Evolutionary conservation across 2,888 invertebrate genomes (phyloP), one percentile per base, ranked within the genome.

Genomic region (Eupeodes luniger): DNA sequence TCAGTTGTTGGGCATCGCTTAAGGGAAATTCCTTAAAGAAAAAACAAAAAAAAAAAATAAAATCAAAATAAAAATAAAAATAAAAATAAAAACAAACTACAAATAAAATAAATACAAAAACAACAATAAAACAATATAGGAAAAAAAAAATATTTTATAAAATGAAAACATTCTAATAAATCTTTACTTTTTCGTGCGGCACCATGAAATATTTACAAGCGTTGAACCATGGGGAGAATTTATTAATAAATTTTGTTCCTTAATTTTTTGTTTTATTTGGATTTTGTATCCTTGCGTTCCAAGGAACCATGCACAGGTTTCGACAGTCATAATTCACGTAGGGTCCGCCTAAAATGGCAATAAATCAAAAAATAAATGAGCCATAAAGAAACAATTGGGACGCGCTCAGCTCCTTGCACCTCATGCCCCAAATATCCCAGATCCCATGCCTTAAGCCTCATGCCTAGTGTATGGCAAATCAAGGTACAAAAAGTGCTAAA

Each of bases 341-440:
- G 72, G 84, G 87, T 87, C 87, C 87, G 80, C 87, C 84, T 87
- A 87, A 84, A 87, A 84, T 64, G 84, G 84, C 57, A 51, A 87
- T 87, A 87, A 87, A 87, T 87, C 87, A 87, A 87, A 87, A 87
- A 87, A 87, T 84, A 87, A 87, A 87, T 87, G 87, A 87, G 87
- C 87, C 84, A 87, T 87, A 87, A 87, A 87, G 84, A 87, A 87
- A 87, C 84, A 87, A 87, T 84, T 87, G 83, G 80, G 83, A 83
- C 83, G 79, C 66, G 76, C 70, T 57, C 55, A 11, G 57, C 47
- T 11, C 27, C 27, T 40, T 40, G 40, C 40, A 9, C 4, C 40
- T 40, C 27, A 27, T 27, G 27, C 27, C 40, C 40, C 5, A 40
- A n/a, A n/a, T 40, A 5, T 4, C 40, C 40, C 40, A 27, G 1